Conservation (phyloP, 35 echinoderm and acorn worm species). For the Eucidaris tribuloides region DNA sequence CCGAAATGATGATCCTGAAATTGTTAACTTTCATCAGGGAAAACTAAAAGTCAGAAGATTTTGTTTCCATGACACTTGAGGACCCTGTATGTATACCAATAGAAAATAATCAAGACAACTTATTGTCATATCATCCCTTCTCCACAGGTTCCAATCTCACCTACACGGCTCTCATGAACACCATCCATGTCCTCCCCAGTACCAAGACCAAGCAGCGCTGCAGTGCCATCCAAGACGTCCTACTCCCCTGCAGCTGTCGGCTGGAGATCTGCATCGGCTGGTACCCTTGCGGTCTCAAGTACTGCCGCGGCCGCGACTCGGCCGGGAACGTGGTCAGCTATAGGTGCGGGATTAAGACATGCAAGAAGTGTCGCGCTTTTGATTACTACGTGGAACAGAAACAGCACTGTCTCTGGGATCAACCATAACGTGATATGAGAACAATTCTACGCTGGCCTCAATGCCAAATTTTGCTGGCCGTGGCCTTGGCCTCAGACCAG, state of each 20-base stretch:
- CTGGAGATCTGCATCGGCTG: constrained; percentile 91
- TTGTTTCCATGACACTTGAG: too few species aligned
- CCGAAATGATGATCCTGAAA: too few species aligned
- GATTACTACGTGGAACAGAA: constrained; percentile 77
- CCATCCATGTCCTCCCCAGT: constrained; percentile 42
- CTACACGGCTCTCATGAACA: constrained; percentile 57
- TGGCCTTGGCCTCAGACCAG: too few species aligned
- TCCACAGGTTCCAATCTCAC: constrained; percentile 87
- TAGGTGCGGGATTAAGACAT: constrained; percentile 94
- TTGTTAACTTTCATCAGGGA: too few species aligned
- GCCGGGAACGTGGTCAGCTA: constrained; percentile 90
- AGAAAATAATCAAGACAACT: too few species aligned
- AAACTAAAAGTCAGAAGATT: too few species aligned
- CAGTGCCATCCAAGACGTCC: constrained; percentile 37
- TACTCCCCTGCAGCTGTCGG: constrained; percentile 64
- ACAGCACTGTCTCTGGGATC: constrained; percentile 81
- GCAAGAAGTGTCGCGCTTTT: constrained; percentile 77
- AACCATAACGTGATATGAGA: too few species aligned
- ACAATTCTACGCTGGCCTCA: too few species aligned
- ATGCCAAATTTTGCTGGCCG: too few species aligned
- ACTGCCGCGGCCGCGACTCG: constrained; percentile 87
- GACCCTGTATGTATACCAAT: too few species aligned
- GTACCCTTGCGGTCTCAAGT: constrained; percentile 99
- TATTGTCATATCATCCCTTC: too few species aligned
- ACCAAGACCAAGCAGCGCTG: constrained; percentile 37